These are phyloP conservation scores for Cyprinodon diabolis DNA, from an alignment of 2,797 vertebrate genomes.

Conservation along the genomic window DNA sequence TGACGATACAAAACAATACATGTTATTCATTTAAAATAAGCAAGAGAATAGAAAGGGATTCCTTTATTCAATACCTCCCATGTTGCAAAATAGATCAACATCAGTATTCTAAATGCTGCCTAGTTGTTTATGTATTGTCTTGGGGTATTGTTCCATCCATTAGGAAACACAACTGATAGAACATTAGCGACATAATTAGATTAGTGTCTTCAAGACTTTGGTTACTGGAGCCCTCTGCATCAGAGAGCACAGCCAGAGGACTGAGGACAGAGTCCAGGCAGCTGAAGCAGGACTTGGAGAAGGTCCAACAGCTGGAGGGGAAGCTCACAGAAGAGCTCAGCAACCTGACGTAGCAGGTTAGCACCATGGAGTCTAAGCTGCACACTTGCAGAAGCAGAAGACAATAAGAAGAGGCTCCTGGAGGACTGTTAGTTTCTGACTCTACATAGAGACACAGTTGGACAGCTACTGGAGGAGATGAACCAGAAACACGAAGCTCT, in stretches of 20 bases:
- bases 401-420: constrained; percentile 93
- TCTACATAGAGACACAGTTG: constrained; percentile 79
- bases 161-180: constrained; percentile 55
- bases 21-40: not conserved
- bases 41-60: not conserved
- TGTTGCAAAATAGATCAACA: constrained; percentile 19
- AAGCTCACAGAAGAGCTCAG: too few relatives aligned
- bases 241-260: too few relatives aligned
- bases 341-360: too few relatives aligned
- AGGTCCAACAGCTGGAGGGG: too few relatives aligned
- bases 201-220: constrained; percentile 48
- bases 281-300: too few relatives aligned
- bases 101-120: constrained; percentile 21
- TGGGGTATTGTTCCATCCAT: constrained; percentile 21
- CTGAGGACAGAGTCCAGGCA: constrained; percentile 83
- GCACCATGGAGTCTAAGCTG: too few relatives aligned
- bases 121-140: constrained; percentile 25
- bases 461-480: constrained; percentile 83
- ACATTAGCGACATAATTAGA: constrained; percentile 56
- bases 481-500: constrained; percentile 82
- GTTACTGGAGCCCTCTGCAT: constrained; percentile 37
- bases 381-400: too few relatives aligned
- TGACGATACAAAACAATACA: not conserved
- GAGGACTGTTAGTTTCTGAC: constrained; percentile 83
- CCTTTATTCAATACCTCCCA: not conserved